Percentiles rank a stretch among this genome's conserved stretches.
Conservation (phyloP, 2,113 vertebrate species). For the Mesocricetus auratus region DNA sequence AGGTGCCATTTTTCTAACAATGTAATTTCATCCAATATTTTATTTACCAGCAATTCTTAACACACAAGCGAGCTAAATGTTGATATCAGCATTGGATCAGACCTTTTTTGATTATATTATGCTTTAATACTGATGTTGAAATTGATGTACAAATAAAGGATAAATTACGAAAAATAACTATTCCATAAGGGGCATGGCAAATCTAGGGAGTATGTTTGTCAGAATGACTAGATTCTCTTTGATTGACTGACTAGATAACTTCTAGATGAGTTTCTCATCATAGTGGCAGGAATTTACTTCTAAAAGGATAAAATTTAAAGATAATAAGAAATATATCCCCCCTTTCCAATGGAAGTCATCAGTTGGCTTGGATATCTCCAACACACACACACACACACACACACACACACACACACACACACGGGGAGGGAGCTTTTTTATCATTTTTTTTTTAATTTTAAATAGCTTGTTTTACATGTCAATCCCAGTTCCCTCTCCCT, state of each 20-base stretch:
- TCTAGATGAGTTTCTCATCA: not conserved
- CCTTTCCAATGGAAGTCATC: not conserved
- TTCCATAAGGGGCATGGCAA: not conserved
- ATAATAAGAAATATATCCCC: not conserved
- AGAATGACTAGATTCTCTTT: not conserved
- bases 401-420: too few relatives aligned
- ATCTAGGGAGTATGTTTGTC: not conserved
- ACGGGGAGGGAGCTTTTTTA: too few relatives aligned
- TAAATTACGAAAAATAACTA: not conserved
- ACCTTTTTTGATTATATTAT: not conserved
- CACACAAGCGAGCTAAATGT: not conserved
- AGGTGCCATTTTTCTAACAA: not conserved
- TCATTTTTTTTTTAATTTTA: too few relatives aligned
- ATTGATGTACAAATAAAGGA: not conserved
- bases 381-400: too few relatives aligned
- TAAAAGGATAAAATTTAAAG: not conserved
- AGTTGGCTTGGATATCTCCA: not conserved
- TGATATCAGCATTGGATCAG: not conserved
- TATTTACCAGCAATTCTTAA: not conserved
- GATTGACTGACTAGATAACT: not conserved
- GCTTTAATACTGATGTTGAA: not conserved
- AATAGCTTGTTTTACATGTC: too few relatives aligned
- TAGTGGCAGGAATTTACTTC: not conserved
- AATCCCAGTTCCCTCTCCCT: too few relatives aligned
- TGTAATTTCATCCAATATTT: conserved; percentile 24